Base-by-base conservation (phyloP, 92 coral and sea anemone genomes). In the Micromussa lordhowensis region DNA sequence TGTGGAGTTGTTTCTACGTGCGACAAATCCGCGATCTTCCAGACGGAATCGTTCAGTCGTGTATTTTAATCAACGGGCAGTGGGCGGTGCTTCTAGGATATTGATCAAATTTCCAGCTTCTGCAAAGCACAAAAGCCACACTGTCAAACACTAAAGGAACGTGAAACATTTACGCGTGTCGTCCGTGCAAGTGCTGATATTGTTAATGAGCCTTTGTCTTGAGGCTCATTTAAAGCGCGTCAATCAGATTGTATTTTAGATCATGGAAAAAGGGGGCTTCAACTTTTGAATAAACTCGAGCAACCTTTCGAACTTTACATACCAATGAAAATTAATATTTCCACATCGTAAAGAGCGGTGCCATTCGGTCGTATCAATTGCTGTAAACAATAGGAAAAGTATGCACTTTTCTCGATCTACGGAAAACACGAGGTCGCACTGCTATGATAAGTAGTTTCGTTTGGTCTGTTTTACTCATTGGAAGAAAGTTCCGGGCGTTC, bases 71-170 rank as follows among this genome's bases (percentile, higher is more conserved):
- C 75, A 53, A 71, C 28, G 75, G 66, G 29, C 64, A 24, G 85
- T 31, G 87, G 88, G 87, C 89, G 94, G 92, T 64, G 94, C 85
- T 64, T 66, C 77, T 21, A 10, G 51, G 77, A 57, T 88, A 78
- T 92, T 88, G 87, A 92, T 92, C 90, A 84, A 90, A 89, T 88
- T 92, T 85, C 89, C 90, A 92, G 88, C 77, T 61, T 84, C 87
- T 81, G 82, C 59, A 81, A 53, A 72, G 61, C 61, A 88, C 90
- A 85, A 85, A 88, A 85, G 90, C 55, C 69, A 78, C 69, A 78
- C 61, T 80, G 90, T 85, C 79, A 87, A 79, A 84, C 76, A 68
- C 26, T 78, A 81, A 92, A 57, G 92, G 80, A 61, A 88, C 82
- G 68, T 58, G 74, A 86, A 85, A 40, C 88, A 88, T 92, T 84